A percentile compares a stretch with the other conserved stretches of the same genome.
These are phyloP conservation scores for Priocnemis perturbator DNA, from an alignment of 2,888 invertebrate genomes.

Conservation along the genomic window DNA sequence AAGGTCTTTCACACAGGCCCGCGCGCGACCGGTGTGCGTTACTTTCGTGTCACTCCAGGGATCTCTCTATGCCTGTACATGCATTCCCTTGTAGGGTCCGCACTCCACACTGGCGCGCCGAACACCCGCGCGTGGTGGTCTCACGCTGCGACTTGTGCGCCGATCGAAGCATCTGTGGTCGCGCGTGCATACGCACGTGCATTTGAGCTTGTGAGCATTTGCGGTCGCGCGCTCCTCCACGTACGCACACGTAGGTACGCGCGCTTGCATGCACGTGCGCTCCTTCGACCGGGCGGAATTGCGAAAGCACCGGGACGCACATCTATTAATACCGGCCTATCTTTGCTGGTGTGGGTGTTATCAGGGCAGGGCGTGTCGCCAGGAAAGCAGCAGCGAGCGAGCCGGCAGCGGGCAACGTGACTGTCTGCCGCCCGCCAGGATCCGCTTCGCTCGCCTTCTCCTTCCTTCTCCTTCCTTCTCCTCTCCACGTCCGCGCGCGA, in stretches of 20 bases:
- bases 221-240: no score
- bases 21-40: no score
- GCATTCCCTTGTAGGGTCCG: constrained; percentile 11
- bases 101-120: constrained; percentile 12
- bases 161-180: background rate
- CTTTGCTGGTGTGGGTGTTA: constrained; percentile 74
- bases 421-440: constrained; percentile 57
- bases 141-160: background rate
- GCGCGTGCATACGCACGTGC: no score
- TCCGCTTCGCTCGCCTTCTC: constrained; percentile 47
- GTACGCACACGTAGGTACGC: background rate
- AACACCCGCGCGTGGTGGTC: background rate
- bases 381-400: constrained; percentile 61
- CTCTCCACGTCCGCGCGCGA: background rate
- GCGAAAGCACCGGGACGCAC: constrained; percentile 65
- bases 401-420: constrained; percentile 60
- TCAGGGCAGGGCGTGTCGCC: constrained; percentile 74
- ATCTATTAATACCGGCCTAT: constrained; percentile 71
- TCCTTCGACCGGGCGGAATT: constrained; percentile 37
- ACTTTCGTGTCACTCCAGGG: no score
- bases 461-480: constrained; percentile 6
- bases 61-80: no score
- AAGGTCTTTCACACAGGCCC: no score
- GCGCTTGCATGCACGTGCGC: constrained; percentile 17
- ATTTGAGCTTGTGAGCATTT: no score